Percentiles rank a stretch among this genome's conserved stretches.
Conservation (phyloP, 2,113 vertebrate species). For the Gasterosteus aculeatus region DNA sequence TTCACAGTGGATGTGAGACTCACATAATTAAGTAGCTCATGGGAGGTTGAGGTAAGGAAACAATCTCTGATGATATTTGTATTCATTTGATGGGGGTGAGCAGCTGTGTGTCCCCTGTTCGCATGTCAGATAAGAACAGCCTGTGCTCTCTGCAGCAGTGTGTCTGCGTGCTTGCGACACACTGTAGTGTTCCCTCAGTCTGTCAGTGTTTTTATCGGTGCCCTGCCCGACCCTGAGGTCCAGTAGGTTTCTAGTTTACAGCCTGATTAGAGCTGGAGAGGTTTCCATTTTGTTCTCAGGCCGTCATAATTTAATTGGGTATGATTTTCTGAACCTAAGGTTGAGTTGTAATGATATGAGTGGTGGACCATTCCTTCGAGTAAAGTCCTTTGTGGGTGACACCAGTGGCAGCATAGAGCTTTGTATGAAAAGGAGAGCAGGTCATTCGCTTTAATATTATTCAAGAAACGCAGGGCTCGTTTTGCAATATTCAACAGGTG, state of each 20-base stretch:
- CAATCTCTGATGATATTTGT: no score
- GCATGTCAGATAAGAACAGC: no score
- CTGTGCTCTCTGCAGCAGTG: background rate
- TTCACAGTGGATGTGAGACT: no score
- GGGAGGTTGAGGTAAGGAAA: background rate
- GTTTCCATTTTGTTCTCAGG: background rate
- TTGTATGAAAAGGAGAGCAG: background rate
- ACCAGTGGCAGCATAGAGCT: background rate
- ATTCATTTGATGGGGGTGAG: no score
- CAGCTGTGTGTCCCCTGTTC: no score
- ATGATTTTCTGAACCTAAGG: background rate
- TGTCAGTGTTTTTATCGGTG: background rate
- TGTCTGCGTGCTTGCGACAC: no score
- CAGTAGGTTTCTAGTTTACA: background rate
- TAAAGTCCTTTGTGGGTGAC: background rate
- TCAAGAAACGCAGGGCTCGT: background rate
- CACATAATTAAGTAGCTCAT: background rate
- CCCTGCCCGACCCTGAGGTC: background rate
- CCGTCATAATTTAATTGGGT: background rate
- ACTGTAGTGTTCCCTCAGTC: background rate
- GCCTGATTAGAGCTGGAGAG: background rate
- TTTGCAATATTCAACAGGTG: background rate
- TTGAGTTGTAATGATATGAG: background rate
- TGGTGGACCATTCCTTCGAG: background rate
- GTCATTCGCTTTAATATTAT: background rate